Conservation (phyloP, 2,888 invertebrate genomes). For the Phyto melanocephala region DNA sequence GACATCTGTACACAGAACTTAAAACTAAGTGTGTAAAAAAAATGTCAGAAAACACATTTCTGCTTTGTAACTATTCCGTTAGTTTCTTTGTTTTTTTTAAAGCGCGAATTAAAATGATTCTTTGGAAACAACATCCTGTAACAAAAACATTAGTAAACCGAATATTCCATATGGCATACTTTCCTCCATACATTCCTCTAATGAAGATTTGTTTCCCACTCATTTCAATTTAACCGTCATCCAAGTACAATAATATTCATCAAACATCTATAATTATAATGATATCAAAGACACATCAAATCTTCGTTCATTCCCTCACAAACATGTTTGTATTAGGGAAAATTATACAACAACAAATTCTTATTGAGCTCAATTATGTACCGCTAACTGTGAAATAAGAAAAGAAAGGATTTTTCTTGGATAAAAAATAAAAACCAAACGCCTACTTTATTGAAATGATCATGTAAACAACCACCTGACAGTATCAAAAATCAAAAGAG, state of each 20-base stretch:
- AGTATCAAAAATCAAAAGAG: slow-evolving; percentile 53
- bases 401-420: slow-evolving; percentile 57
- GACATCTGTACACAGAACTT: slow-evolving; percentile 1
- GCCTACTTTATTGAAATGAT: slow-evolving; percentile 50
- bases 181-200: background rate
- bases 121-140: slow-evolving; percentile 42
- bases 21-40: background rate
- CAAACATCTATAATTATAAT: slow-evolving; percentile 22
- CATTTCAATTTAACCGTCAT: background rate
- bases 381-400: slow-evolving; percentile 49
- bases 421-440: slow-evolving; percentile 44
- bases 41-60: background rate
- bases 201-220: slow-evolving; percentile 24
- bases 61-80: slow-evolving; percentile 26
- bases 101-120: background rate
- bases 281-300: slow-evolving; percentile 51
- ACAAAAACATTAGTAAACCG: slow-evolving; percentile 16
- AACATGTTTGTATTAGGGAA: slow-evolving; percentile 15
- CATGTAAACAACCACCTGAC: slow-evolving; percentile 65
- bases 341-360: background rate
- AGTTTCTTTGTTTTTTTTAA: slow-evolving; percentile 1
- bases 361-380: slow-evolving; percentile 40
- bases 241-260: background rate
- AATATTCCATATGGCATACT: slow-evolving; percentile 17
- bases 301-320: background rate